Conservation (phyloP, 1,140 invertebrate species). For the Venustaconcha ellipsiformis region DNA sequence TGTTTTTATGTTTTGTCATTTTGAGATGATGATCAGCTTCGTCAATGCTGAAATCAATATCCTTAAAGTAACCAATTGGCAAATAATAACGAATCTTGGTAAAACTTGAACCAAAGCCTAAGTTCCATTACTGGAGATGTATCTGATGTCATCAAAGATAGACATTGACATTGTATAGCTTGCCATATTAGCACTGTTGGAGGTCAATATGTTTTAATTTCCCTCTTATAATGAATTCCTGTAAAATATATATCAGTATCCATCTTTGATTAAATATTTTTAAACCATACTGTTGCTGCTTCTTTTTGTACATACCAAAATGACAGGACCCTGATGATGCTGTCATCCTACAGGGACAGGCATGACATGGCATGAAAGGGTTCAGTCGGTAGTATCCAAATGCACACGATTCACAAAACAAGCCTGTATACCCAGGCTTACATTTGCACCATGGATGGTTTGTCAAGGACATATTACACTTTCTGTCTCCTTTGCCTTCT, state of each 20-base stretch:
- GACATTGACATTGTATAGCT: too few relatives aligned
- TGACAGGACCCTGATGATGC: constrained; percentile 35
- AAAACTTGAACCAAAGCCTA: too few relatives aligned
- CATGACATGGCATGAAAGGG: constrained; percentile 42
- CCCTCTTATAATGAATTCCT: too few relatives aligned
- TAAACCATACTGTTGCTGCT: not conserved
- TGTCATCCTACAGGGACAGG: constrained; percentile 42
- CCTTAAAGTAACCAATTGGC: too few relatives aligned
- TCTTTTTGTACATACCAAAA: constrained; percentile 40
- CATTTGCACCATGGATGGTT: constrained; percentile 34
- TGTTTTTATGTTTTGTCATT: too few relatives aligned
- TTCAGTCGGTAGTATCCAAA: constrained; percentile 45
- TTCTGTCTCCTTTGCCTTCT: not conserved
- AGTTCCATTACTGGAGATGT: too few relatives aligned
- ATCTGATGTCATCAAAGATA: too few relatives aligned
- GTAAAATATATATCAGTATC: not conserved
- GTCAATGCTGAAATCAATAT: too few relatives aligned
- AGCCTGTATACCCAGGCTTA: constrained; percentile 39
- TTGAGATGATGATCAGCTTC: too few relatives aligned
- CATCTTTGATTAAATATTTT: not conserved
- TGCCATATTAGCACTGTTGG: too few relatives aligned
- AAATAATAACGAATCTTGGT: too few relatives aligned
- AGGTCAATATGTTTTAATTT: too few relatives aligned
- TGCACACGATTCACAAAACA: constrained; percentile 50
- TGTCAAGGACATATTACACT: constrained; percentile 13